Base-by-base conservation (phyloP, 1,140 invertebrate species). In the Procambarus clarkii region DNA sequence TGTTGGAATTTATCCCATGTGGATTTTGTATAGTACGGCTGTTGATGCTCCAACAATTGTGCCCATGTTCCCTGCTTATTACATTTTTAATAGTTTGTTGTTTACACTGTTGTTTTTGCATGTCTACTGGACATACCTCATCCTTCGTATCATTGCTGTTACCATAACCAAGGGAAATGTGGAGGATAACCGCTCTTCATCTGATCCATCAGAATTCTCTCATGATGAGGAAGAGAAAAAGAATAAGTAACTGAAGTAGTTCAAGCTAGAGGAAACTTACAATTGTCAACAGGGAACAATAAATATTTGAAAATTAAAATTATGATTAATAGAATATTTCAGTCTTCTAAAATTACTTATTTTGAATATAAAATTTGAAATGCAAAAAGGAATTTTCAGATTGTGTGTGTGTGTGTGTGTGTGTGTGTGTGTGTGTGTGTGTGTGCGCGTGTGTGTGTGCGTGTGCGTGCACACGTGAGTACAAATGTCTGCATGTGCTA, bases 41-140 rank as follows among this genome's bases (percentile, higher is more conserved):
- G 96, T 98, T 94, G 96, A 97, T 91, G 97, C 98, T 64, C 97
- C 97, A 69, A 96, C 96, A 94, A 96, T 98, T 93, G 95, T 98
- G 81, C 97, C 97, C 79, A 97, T 98, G 96, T 99, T 99, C 94
- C 97, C 98, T 80, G 98, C 98, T 11, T 99, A 99, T 95, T 99
- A 98, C 94, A 98, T 99, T 93, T 99, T 99, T 95, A 99, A 99
- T 95, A 95, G 96, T 87, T 95, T 99, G 93, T 95, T 99, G 15
- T 95, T 97, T 92, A 95, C 98, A 92, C 95, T 99, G 87, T 95
- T 99, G 91, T 94, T 97, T 50, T 96, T 99, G 24, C 98, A 99
- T 94, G 95, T 98, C 60, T 97, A 99, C 93, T 99, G 99, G 99
- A 99, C 98, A 0, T 98, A 97, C 94, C 96, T 99, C 93, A 99